Base-by-base conservation (phyloP, 2,888 invertebrate genomes). In the Crematogaster levior region DNA sequence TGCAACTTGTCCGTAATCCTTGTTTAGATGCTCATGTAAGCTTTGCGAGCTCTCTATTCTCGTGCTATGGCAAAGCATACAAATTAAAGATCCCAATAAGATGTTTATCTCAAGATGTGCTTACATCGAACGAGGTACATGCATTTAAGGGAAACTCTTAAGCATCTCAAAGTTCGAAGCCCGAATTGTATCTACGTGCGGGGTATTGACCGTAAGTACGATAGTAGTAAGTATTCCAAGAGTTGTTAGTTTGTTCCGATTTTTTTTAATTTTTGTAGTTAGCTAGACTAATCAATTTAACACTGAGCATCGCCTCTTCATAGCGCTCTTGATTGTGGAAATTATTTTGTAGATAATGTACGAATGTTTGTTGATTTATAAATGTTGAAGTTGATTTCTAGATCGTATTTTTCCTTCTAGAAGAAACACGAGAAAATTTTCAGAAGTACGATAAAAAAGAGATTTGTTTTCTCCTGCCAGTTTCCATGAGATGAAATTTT, bases 11-110 rank as follows among this genome's bases (percentile, higher is more conserved):
- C n/a, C 1, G 9, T 79, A 70, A 79, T 70, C 72, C 9, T 21
- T 18, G 18, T n/a, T 53, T 43, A 24, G 30, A 70, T n/a, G 21
- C 24, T 4, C 21, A 40, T 56, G 10, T 43, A 66, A 66, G 30
- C 12, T n/a, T 27, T 27, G 12, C 12, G 37, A 12, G 15, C 10
- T 5, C n/a, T 46, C 18, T 46, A 21, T 6, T 18, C 46, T 61
- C 24, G 12, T 6, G 15, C 15, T 37, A n/a, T 24, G 1, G n/a
- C 21, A 12, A 48, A 7, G 10, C 24, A 10, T 24, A 43, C 43
- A 68, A 65, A 72, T 79, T 79, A 70, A 79, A 79, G 72, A 70
- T 79, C 56, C 30, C 21, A 34, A 70, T 70, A 77, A 56, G 72
- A 77, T 43, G 12, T 56, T 70, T 53, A 68, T 53, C 43, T 24